Conservation (phyloP, 2,888 invertebrate genomes). For the Agrochola lota region DNA sequence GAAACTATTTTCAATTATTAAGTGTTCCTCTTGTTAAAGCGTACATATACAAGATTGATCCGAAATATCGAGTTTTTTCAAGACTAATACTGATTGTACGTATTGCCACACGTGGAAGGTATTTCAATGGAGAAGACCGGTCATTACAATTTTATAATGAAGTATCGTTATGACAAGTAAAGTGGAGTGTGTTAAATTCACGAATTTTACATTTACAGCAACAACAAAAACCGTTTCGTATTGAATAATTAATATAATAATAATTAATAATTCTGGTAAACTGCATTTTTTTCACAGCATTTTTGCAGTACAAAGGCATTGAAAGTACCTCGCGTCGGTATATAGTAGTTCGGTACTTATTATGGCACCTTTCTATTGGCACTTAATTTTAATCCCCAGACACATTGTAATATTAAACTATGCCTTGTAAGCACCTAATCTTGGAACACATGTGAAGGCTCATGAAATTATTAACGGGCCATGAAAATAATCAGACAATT, state of each 20-base stretch:
- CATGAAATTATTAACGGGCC: slow-evolving; percentile 5
- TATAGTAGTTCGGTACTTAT: slow-evolving; percentile 13
- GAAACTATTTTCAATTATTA: too few relatives aligned
- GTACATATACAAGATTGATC: too few relatives aligned
- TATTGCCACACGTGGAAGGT: too few relatives aligned
- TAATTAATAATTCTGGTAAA: too few relatives aligned
- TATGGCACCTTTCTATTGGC: slow-evolving; percentile 15
- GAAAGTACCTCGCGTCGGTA: slow-evolving; percentile 1
- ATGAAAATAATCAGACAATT: neutral
- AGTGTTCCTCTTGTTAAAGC: too few relatives aligned
- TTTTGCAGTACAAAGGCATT: slow-evolving; percentile 23
- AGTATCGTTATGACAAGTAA: neutral
- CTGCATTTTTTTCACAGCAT: neutral
- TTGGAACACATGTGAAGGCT: neutral
- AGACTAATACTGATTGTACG: too few relatives aligned
- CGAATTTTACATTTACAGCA: neutral
- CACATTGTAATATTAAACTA: slow-evolving; percentile 11
- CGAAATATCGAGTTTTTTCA: too few relatives aligned
- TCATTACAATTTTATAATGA: neutral
- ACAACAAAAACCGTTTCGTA: neutral
- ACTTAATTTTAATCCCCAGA: slow-evolving; percentile 23
- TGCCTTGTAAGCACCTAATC: neutral
- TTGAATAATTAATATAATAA: neutral
- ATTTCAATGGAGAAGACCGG: too few relatives aligned
- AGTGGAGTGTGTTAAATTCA: neutral